A percentile compares a stretch with the other conserved stretches of the same genome.
These are phyloP conservation scores for Phrynosoma platyrhinos DNA, from an alignment of 2,113 vertebrate genomes.

Conservation along the genomic window DNA sequence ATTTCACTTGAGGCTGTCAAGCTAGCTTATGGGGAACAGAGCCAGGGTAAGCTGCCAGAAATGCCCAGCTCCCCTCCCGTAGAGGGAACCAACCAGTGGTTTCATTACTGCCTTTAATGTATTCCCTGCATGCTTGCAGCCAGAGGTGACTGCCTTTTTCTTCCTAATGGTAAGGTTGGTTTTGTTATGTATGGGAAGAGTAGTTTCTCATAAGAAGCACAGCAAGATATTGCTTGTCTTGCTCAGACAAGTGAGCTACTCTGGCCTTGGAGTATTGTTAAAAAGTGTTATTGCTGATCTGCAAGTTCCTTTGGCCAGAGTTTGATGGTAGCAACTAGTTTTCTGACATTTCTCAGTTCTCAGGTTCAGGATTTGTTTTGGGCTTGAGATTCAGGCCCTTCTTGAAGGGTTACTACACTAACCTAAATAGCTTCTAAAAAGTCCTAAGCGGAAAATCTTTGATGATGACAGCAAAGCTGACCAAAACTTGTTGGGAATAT, in stretches of 20 bases:
- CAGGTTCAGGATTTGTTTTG: background rate
- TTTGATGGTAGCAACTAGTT: background rate
- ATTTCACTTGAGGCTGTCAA: background rate
- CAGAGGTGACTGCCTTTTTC: background rate
- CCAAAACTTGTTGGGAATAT: background rate
- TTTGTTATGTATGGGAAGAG: no score
- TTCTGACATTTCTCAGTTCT: background rate
- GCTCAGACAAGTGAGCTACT: background rate
- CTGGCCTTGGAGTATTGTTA: background rate
- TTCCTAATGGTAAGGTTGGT: background rate
- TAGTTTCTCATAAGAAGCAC: background rate
- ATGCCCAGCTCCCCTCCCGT: background rate
- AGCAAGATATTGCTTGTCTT: background rate
- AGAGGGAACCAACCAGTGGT: background rate
- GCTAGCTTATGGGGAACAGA: background rate
- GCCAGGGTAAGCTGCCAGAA: background rate
- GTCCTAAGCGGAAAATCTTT: background rate
- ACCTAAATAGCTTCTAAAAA: background rate
- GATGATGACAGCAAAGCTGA: background rate
- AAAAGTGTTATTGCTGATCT: background rate
- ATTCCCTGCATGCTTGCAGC: background rate
- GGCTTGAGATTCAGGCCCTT: background rate
- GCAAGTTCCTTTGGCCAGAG: background rate
- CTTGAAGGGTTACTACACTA: background rate
- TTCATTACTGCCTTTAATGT: background rate